A percentile compares a stretch with the other conserved stretches of the same genome.
These are phyloP conservation scores for Abrostola tripartita DNA, from an alignment of 2,888 invertebrate species.

Conservation along the genomic window DNA sequence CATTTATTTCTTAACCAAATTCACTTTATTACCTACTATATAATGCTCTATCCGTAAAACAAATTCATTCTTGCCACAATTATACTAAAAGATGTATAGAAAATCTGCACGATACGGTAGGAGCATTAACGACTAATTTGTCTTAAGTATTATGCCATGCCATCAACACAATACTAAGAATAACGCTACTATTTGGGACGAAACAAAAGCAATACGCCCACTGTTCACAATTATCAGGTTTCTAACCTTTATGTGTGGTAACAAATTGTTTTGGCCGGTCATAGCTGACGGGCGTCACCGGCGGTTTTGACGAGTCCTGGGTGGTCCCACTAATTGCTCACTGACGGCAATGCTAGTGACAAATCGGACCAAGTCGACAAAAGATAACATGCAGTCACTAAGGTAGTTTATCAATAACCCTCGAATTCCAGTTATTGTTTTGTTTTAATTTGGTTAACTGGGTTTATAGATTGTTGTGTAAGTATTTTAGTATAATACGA, in stretches of 20 bases:
- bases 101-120: neutral
- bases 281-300: constrained; percentile 61
- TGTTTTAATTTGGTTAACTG: constrained; percentile 23
- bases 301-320: constrained; percentile 64
- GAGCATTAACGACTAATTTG: neutral
- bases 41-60: constrained; percentile 1
- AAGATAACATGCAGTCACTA: constrained; percentile 49
- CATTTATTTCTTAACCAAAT: constrained; percentile 34
- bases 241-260: constrained; percentile 50
- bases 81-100: no score
- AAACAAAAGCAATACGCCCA: constrained; percentile 55
- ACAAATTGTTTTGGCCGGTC: constrained; percentile 65
- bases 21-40: constrained; percentile 14
- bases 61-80: neutral
- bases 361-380: constrained; percentile 70
- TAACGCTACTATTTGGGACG: constrained; percentile 34
- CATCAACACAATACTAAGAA: constrained; percentile 43
- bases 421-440: constrained; percentile 33
- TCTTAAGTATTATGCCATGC: constrained; percentile 30
- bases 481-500: constrained; percentile 2
- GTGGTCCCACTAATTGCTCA: constrained; percentile 76
- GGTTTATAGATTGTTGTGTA: constrained; percentile 13
- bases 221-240: constrained; percentile 50
- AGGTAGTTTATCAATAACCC: constrained; percentile 56
- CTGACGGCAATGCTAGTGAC: constrained; percentile 67